Conservation (phyloP, 1,140 invertebrate genomes). For the Aphaenogaster floridana region DNA sequence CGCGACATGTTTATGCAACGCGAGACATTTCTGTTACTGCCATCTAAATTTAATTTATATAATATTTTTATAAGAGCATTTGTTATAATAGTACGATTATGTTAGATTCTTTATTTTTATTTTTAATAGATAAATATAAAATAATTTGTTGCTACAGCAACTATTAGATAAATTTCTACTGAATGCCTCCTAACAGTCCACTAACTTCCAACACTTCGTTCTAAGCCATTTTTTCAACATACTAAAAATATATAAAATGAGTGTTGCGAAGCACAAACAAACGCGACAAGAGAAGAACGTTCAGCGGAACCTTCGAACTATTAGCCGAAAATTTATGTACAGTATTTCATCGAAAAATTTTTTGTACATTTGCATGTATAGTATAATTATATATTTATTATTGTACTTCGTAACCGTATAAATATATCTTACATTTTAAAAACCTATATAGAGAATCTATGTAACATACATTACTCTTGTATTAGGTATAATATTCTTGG, state of each 20-base stretch:
- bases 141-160: background rate
- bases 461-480: slow-evolving; percentile 4
- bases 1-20: slow-evolving; percentile 17
- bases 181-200: background rate
- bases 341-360: slow-evolving; percentile 32
- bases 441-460: background rate
- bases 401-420: slow-evolving; percentile 42
- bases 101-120: background rate
- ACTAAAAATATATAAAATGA: background rate
- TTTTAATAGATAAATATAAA: slow-evolving; percentile 3
- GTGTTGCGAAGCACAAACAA: background rate
- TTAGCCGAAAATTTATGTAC: slow-evolving; percentile 26
- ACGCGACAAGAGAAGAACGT: background rate
- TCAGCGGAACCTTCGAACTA: background rate
- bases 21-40: slow-evolving; percentile 31
- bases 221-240: background rate
- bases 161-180: slow-evolving; percentile 14
- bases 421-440: slow-evolving; percentile 2
- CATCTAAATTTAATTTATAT: slow-evolving; percentile 21
- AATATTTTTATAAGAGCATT: slow-evolving; percentile 34
- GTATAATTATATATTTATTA: slow-evolving; percentile 34
- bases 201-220: slow-evolving; percentile 8
- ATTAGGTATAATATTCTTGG: slow-evolving; percentile 5
- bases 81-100: slow-evolving; percentile 2
- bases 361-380: slow-evolving; percentile 15